Base-by-base conservation (phyloP, 92 coral and sea anemone genomes). In the Anthopleura xanthogrammica region DNA sequence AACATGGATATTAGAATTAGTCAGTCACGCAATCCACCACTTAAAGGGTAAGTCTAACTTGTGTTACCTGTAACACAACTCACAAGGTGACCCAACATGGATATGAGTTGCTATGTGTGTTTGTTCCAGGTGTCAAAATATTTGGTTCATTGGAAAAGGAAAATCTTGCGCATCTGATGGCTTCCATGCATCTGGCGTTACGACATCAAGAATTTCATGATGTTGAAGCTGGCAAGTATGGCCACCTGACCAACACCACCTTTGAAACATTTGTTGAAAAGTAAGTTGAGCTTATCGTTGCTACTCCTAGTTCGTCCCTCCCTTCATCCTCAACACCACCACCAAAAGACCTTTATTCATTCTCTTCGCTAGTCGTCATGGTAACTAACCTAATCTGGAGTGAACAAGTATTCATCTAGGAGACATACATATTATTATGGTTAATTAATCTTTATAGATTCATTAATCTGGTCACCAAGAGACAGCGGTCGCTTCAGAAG, bases 181-280 rank as follows among this genome's bases (percentile, higher is more conserved):
- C 99, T 7, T 92, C 99, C 65, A 96, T 96, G 98, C 99, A 96
- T 75, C 90, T 96, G 40, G 86, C 93, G 16, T 73, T 94, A 85
- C 94, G 95, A 41, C 92, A 93, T 58, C 91, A 92, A 50, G 99
- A 96, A 80, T 88, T 87, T 74, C 86, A 79, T 23, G 83, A 80
- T 79, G 91, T 85, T 40, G 93, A 95, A 43, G 88, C 95, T 54
- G 99, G 99, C 48, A 80, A 92, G 50, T 88, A 90, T 71, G 94
- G 99, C 66, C 99, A 96, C 85, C 93, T 96, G 56, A 96, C 99
- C 75, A 94, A 96, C 82, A 96, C 99, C 41, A 91, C 95, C 75
- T 92, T 90, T 89, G 98, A 96, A 83, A 92, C 92, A 24, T 96
- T 96, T 77, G 97, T 96, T 22, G 95, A 92, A 84, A 90, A 92